Evolutionary conservation across 2,113 vertebrate species (phyloP).

Genomic region (Emydura subglobosa): DNA sequence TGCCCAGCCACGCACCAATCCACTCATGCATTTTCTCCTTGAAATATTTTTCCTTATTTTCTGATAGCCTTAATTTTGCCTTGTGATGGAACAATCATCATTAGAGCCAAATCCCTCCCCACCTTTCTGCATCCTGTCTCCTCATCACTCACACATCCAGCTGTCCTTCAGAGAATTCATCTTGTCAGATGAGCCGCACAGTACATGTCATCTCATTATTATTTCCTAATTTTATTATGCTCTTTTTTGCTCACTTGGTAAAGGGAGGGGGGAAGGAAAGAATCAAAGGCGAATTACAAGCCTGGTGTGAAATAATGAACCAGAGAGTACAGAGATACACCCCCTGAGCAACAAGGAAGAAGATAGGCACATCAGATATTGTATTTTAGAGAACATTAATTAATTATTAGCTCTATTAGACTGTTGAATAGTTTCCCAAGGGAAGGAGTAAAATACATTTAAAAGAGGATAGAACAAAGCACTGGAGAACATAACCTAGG

Average conservation of each 20-base stretch:
- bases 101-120: constrained; percentile 49
- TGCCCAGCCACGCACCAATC: constrained; percentile 34
- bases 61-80: constrained; percentile 31
- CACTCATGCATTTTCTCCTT: constrained; percentile 37
- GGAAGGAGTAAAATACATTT: background rate
- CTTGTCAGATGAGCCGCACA: constrained; percentile 31
- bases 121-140: constrained; percentile 43
- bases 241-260: constrained; percentile 42
- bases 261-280: background rate
- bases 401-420: background rate
- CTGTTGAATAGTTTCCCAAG: background rate
- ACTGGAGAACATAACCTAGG: background rate
- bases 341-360: background rate
- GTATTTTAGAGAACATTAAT: constrained; percentile 3
- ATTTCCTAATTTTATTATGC: constrained; percentile 55
- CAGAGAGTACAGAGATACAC: background rate
- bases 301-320: constrained; percentile 22
- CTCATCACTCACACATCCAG: constrained; percentile 36
- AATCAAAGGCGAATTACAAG: constrained; percentile 18
- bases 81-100: constrained; percentile 54
- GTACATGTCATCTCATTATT: constrained; percentile 16
- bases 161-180: constrained; percentile 52
- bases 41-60: constrained; percentile 35
- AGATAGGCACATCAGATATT: background rate
- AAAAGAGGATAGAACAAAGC: background rate